These are phyloP conservation scores for Procavia capensis DNA, from an alignment of 2,113 vertebrate species.

Conservation along the genomic window DNA sequence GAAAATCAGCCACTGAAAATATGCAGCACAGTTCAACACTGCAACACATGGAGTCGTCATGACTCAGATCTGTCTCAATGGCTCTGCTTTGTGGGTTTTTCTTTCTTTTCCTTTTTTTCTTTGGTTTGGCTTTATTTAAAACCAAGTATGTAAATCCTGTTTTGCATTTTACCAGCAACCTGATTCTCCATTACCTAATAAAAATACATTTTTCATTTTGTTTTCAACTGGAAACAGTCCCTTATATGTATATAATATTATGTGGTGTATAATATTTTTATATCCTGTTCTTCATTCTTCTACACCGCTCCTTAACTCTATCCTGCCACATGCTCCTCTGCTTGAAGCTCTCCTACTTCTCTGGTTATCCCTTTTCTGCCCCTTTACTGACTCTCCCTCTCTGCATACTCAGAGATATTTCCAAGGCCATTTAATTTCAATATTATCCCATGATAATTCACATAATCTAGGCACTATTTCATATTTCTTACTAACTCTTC, in stretches of 20 bases:
- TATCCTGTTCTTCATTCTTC: background rate
- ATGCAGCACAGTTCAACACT: too few species aligned
- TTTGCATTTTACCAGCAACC: background rate
- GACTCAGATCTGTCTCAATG: too few species aligned
- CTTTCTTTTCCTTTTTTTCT: too few species aligned
- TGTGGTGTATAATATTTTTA: background rate
- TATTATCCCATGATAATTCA: background rate
- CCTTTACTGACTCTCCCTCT: background rate
- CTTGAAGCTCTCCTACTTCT: background rate
- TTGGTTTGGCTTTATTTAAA: background rate
- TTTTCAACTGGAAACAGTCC: background rate
- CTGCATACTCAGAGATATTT: background rate
- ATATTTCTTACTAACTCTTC: background rate
- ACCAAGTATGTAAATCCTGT: background rate
- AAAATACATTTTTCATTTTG: background rate
- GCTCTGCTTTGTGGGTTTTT: too few species aligned
- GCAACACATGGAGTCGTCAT: too few species aligned
- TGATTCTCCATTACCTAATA: background rate
- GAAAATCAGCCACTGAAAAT: too few species aligned
- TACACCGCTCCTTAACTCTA: background rate
- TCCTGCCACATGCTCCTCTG: background rate
- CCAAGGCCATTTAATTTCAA: background rate
- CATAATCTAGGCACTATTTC: background rate
- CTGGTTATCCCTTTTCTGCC: background rate
- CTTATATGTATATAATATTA: background rate